phyloP scores from a whole-genome alignment of 2,113 vertebrate genomes.

The Romanogobio albipinnatus region DNA sequence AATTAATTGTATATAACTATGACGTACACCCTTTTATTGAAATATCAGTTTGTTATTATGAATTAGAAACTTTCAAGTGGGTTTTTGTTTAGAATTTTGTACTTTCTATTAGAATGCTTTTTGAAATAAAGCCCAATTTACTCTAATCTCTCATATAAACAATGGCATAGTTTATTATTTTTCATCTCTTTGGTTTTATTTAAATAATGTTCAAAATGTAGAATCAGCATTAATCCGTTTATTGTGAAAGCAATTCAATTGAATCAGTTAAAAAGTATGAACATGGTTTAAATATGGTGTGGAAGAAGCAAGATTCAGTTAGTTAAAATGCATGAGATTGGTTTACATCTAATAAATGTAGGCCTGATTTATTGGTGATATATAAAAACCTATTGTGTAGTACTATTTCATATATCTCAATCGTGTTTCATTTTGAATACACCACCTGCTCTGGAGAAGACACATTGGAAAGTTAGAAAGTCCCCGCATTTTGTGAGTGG shows the following conservation, averaged over 20 bases:
- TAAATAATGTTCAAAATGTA: background rate
- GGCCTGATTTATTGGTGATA: background rate
- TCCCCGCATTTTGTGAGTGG: constrained; percentile 3
- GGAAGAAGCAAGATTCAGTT: background rate
- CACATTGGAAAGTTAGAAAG: constrained; percentile 25
- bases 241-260: background rate
- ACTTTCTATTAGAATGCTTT: background rate
- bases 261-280: background rate
- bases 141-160: background rate
- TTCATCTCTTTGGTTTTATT: background rate
- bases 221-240: background rate
- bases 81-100: background rate
- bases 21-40: background rate
- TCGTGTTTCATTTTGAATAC: background rate
- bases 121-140: background rate
- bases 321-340: background rate
- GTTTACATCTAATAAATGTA: background rate
- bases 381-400: background rate
- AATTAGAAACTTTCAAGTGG: background rate
- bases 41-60: background rate
- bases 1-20: background rate
- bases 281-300: background rate
- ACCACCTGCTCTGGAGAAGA: background rate
- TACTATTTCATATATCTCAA: background rate
- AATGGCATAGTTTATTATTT: no score